Percentiles rank a stretch among this genome's conserved stretches.
Evolutionary conservation across 2,888 invertebrate species (phyloP).

Genomic region (Oscheius onirici): DNA sequence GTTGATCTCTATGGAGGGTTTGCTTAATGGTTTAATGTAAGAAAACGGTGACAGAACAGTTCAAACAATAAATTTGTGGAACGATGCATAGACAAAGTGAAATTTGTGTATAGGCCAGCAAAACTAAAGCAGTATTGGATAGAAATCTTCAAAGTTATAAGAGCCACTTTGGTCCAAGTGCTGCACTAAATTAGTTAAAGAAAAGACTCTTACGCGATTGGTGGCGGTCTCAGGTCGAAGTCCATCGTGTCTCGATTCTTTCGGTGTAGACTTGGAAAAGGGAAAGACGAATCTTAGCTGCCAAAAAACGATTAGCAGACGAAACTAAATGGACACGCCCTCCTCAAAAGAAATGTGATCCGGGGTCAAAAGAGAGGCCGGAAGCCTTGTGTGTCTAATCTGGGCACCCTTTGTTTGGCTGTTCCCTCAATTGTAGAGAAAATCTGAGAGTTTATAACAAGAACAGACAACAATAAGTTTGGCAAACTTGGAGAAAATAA

Average conservation of each 20-base stretch:
- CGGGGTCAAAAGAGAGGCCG: background rate
- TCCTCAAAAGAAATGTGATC: constrained; percentile 15
- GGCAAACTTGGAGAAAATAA: background rate
- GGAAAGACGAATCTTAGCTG: background rate
- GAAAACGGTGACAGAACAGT: no score
- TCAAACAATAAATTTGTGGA: no score
- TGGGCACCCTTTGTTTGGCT: background rate
- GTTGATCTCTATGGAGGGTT: no score
- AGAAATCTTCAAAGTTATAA: background rate
- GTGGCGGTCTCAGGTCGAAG: constrained; percentile 26
- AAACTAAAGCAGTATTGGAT: no score
- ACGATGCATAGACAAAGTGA: no score
- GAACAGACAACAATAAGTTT: constrained; percentile 15
- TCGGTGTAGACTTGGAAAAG: no score
- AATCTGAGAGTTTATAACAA: constrained; percentile 5
- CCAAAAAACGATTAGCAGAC: background rate
- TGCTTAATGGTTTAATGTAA: no score
- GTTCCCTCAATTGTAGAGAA: background rate
- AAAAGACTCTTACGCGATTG: constrained; percentile 21
- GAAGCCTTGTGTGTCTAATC: background rate
- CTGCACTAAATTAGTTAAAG: no score
- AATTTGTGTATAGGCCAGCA: no score
- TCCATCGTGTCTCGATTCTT: constrained; percentile 10
- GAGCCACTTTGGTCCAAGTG: background rate
- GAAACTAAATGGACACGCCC: constrained; percentile 12